Conservation (phyloP, 1,140 invertebrate species). For the Venturia canescens region DNA sequence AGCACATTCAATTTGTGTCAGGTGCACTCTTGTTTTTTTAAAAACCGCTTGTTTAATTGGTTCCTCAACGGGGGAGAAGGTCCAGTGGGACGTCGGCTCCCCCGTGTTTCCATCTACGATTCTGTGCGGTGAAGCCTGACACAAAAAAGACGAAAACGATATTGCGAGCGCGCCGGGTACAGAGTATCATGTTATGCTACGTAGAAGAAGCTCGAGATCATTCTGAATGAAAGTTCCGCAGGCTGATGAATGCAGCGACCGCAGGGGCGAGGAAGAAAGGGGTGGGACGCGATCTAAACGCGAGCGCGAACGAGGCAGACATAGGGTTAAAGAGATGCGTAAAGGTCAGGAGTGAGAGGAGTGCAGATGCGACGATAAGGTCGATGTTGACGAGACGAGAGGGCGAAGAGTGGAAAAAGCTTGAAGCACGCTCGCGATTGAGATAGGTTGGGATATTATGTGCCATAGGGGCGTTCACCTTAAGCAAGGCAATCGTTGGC, state of each 20-base stretch:
- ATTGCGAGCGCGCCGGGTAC: no score
- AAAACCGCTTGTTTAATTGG: no score
- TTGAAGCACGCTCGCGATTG: neutral
- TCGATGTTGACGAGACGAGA: slow-evolving; percentile 6
- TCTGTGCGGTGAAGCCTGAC: neutral
- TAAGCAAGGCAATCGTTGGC: neutral
- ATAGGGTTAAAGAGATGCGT: neutral
- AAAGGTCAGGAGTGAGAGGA: neutral
- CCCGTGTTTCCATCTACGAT: neutral
- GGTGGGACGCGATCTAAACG: neutral
- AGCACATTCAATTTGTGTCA: no score
- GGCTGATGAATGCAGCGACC: neutral
- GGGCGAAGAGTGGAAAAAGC: neutral
- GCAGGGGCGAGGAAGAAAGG: no score
- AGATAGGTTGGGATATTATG: neutral
- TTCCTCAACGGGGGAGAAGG: no score
- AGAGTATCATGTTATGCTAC: neutral
- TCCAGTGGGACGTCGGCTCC: no score
- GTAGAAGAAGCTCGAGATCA: neutral
- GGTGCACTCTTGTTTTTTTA: no score
- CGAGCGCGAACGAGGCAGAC: neutral
- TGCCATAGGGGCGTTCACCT: neutral
- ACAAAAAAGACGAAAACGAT: neutral
- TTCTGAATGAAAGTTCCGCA: neutral
- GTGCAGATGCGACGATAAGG: neutral